phyloP scores from a whole-genome alignment of 2,888 invertebrate genomes.

The Drosophila borealis region DNA sequence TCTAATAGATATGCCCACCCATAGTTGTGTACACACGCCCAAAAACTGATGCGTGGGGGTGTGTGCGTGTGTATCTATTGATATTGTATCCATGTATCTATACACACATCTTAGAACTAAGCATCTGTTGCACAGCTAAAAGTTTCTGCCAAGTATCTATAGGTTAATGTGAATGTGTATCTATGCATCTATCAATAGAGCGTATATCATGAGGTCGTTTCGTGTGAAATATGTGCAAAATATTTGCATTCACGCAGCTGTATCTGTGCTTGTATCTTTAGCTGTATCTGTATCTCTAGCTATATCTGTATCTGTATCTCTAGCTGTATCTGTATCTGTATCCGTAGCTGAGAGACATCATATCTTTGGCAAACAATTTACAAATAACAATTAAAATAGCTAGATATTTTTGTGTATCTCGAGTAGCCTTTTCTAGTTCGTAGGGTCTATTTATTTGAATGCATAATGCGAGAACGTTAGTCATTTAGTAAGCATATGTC shows the following conservation, averaged over 20 bases:
- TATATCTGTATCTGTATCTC: background rate
- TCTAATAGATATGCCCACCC: background rate
- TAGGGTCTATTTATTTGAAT: background rate
- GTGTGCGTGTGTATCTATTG: background rate
- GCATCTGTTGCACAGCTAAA: conserved; percentile 8
- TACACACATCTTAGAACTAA: background rate
- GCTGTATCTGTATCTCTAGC: background rate
- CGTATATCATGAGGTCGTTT: conserved; percentile 7
- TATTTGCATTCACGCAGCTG: conserved; percentile 11
- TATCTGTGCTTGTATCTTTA: background rate
- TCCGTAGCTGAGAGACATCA: background rate
- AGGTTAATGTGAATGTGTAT: background rate
- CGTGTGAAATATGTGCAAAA: conserved; percentile 15
- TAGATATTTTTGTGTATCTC: background rate
- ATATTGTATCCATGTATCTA: background rate
- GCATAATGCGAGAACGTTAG: too few species aligned
- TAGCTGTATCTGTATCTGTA: background rate
- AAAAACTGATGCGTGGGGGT: background rate
- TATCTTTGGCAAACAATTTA: conserved; percentile 2
- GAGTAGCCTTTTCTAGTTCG: background rate
- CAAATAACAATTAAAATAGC: background rate
- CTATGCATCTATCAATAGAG: conserved; percentile 16
- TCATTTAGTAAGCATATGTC: too few species aligned
- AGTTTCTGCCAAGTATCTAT: conserved; percentile 1
- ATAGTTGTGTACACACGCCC: conserved; percentile 1